phyloP scores from a whole-genome alignment of 2,797 vertebrate species.

The Ceryle rudis region DNA sequence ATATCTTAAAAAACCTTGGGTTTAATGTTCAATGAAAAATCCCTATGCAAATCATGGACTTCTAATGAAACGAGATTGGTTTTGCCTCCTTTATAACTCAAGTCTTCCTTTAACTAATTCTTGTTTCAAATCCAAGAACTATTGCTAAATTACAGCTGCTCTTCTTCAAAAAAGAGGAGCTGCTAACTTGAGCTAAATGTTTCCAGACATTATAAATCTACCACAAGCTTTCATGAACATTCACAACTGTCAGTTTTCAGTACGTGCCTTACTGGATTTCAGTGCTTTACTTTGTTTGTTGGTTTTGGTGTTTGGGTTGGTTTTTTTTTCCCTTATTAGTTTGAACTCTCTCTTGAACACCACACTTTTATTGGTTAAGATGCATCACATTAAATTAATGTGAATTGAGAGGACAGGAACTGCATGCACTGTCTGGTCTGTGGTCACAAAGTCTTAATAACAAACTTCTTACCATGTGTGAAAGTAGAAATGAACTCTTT shows the following conservation, averaged over 20 bases:
- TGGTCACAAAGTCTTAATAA: not conserved
- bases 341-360: not conserved
- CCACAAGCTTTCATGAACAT: not conserved
- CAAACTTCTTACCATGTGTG: not conserved
- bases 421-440: not conserved
- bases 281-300: not conserved
- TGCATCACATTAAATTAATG: not conserved
- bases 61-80: not conserved
- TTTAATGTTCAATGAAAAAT: not conserved
- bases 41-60: not conserved
- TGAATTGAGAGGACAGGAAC: not conserved
- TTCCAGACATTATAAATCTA: not conserved
- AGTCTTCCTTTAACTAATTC: not conserved
- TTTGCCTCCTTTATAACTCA: not conserved
- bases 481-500: not conserved
- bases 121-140: not conserved
- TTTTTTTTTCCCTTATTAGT: not conserved
- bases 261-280: not conserved
- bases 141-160: not conserved
- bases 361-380: not conserved
- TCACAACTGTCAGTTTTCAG: not conserved
- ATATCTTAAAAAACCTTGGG: not conserved
- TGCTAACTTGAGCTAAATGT: not conserved
- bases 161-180: not conserved
- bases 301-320: not conserved